phyloP scores from a whole-genome alignment of 1,140 invertebrate species.

The Trichoplusia ni region DNA sequence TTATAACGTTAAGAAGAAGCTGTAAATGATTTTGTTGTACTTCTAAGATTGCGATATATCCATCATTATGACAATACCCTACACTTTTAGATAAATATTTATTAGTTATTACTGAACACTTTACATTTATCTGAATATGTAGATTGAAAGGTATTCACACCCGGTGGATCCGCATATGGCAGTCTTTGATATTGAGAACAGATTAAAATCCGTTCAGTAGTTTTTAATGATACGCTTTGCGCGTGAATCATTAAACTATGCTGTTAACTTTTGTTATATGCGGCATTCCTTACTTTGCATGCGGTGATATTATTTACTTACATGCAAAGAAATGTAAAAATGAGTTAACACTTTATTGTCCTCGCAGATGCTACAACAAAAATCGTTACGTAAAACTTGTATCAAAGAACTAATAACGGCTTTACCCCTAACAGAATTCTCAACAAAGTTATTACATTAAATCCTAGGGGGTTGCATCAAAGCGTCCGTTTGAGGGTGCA shows the following conservation, averaged over 20 bases:
- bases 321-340: no score
- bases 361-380: no score
- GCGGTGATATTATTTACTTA: no score
- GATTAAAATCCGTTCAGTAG: constrained; percentile 28
- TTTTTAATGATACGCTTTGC: constrained; percentile 20
- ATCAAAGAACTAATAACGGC: background rate
- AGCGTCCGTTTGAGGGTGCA: constrained; percentile 36
- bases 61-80: no score
- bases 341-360: no score
- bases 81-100: background rate
- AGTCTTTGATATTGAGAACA: constrained; percentile 16
- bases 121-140: background rate
- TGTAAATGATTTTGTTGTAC: no score
- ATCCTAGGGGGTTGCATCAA: constrained; percentile 50
- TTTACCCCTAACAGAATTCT: background rate
- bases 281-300: no score
- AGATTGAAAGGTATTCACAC: constrained; percentile 7
- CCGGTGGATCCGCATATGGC: constrained; percentile 2
- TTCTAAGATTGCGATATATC: no score
- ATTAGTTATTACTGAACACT: constrained; percentile 10
- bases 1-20: no score
- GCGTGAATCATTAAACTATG: no score
- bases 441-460: constrained; percentile 19
- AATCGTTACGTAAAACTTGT: background rate
- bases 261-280: no score